Evolutionary conservation across 2,113 vertebrate genomes (phyloP).

Genomic region (Hoplias malabaricus): DNA sequence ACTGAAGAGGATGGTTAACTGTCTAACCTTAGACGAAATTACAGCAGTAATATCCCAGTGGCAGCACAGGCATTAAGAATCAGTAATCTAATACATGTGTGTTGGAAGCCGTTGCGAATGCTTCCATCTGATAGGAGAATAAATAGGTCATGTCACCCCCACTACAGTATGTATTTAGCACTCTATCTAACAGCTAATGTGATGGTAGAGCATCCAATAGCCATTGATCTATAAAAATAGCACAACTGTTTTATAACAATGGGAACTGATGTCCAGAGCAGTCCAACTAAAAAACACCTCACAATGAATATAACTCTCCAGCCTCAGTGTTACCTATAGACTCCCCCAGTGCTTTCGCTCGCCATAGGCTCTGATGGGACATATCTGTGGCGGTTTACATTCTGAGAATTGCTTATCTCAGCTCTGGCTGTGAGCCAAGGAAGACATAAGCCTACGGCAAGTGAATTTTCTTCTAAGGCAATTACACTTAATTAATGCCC

Average conservation of each 20-base stretch:
- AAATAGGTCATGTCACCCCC: constrained; percentile 44
- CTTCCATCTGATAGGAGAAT: constrained; percentile 46
- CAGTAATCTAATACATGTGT: constrained; percentile 55
- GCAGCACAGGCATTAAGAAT: constrained; percentile 32
- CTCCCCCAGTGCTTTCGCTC: constrained; percentile 27
- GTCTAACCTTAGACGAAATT: constrained; percentile 36
- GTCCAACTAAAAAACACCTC: not conserved
- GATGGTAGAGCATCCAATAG: not conserved
- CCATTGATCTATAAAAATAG: not conserved
- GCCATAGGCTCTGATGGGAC: constrained; percentile 20
- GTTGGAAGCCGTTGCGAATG: constrained; percentile 42
- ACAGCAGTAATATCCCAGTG: constrained; percentile 22
- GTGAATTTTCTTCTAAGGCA: constrained; percentile 70
- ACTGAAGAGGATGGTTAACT: not conserved
- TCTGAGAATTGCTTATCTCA: constrained; percentile 71
- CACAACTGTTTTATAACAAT: not conserved
- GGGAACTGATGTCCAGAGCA: not conserved
- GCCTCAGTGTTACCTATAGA: constrained; percentile 21
- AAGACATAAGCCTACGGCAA: constrained; percentile 55
- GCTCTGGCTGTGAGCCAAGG: constrained; percentile 68
- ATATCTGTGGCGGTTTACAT: constrained; percentile 31
- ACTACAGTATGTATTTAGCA: constrained; percentile 24
- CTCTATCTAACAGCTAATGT: constrained; percentile 34
- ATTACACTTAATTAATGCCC: constrained; percentile 74
- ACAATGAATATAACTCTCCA: constrained; percentile 7